These are phyloP conservation scores for Aurelia sp. DNA, from an alignment of 30 jellyfish, hydroid and myxozoan species.

Conservation along the genomic window DNA sequence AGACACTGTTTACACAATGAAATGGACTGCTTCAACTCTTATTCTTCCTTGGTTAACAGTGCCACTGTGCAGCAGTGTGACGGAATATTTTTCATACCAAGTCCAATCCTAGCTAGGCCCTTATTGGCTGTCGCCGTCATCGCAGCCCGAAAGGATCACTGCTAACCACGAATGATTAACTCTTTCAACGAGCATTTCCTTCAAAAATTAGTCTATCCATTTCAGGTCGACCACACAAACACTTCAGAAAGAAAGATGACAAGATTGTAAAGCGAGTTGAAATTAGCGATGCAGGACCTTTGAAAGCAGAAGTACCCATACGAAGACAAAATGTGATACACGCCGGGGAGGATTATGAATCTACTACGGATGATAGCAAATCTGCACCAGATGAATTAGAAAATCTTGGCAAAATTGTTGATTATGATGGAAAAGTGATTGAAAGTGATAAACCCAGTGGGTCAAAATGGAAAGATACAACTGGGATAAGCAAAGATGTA, in stretches of 20 bases:
- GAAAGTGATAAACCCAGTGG: slow-evolving; percentile 32
- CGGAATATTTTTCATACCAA: too few species aligned
- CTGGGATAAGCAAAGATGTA: slow-evolving; percentile 81
- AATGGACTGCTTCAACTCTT: too few species aligned
- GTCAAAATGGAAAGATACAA: slow-evolving; percentile 62
- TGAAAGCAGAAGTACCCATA: slow-evolving; percentile 13
- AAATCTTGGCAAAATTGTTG: slow-evolving; percentile 86
- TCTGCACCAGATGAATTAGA: slow-evolving; percentile 87
- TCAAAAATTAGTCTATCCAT: background rate
- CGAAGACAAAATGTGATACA: slow-evolving; percentile 96
- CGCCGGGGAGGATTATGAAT: slow-evolving; percentile 77
- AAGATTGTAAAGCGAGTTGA: slow-evolving; percentile 64
- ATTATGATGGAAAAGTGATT: slow-evolving; percentile 76
- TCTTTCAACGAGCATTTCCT: background rate
- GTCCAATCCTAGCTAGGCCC: too few species aligned
- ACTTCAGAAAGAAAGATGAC: background rate
- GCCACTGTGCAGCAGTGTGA: too few species aligned
- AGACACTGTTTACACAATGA: too few species aligned
- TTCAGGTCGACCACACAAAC: slow-evolving; percentile 46
- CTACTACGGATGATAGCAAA: slow-evolving; percentile 37
- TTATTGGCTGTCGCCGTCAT: too few species aligned
- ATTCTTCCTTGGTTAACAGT: too few species aligned
- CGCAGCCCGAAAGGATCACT: too few species aligned
- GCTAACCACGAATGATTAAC: background rate
- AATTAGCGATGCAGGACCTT: slow-evolving; percentile 20